Evolutionary conservation across 2,113 vertebrate species (phyloP), one percentile per base, ranked within the genome.

Genomic region (Grammomys surdaster): DNA sequence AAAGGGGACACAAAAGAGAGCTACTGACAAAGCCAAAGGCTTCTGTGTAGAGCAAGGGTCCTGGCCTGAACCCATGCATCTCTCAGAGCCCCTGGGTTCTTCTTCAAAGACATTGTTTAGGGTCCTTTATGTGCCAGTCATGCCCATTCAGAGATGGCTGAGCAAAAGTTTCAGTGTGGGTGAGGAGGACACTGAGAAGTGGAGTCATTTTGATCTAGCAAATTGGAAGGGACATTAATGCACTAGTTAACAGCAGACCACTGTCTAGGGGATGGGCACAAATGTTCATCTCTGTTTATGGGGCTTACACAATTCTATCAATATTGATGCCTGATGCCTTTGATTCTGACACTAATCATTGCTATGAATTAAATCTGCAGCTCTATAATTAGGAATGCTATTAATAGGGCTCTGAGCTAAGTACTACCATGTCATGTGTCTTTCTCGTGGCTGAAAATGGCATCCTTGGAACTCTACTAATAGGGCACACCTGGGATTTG

Each of bases 241-340:
- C 94, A 98, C 96, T 97, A 96, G 97, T 98, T 98, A 98, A 96
- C 91, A 91, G 95, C 96, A 95, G 95, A 96, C 96, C 73, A 89
- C 43, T 82, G 97, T 87, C 76, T 77, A 95, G 96, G 97, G 97
- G 92, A 96, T 94, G 95, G 97, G 97, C 96, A 54, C 3, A 4
- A 91, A 96, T 91, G 90, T 98, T 97, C 95, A 95, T 98, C 98
- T 98, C 95, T 97, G 98, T 98, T 98, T 98, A 98, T 96, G 98
- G 98, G 93, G 93, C 97, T 96, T 97, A 96, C 95, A 91, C 97
- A 97, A 97, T 98, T 97, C 98, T 96, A 98, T 98, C 98, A 98
- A 98, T 98, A 98, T 98, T 98, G 98, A 98, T 98, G 98, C 56
- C 97, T 98, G 98, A 98, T 98, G 98, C 97, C 98, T 98, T 98